Base-by-base conservation (phyloP, 92 coral and sea anemone species). In the Muricea muricata region DNA sequence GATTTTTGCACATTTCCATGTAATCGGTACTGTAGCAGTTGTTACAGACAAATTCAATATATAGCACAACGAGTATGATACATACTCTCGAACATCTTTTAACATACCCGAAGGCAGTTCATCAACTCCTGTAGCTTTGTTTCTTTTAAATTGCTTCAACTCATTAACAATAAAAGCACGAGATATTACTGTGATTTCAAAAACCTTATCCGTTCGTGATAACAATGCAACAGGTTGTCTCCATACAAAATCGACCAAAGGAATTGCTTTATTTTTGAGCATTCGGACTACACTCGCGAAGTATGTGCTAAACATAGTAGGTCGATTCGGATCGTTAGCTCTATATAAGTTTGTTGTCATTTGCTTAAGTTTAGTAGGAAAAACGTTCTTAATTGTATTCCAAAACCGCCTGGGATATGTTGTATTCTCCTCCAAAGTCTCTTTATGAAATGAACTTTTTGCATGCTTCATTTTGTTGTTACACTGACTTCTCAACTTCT, bases 1-100 rank as follows among this genome's bases (percentile, higher is more conserved):
- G 23, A 69, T 30, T 14, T 39, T 69, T 0, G 50, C 75, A 6
- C 35, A 15, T 69, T 69, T 69, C 75, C 75, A 69, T 34, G n/a
- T 11, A 5, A 15, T 20, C 9, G 45, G 73, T 28, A 65, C 0
- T 10, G 23, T 2, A 41, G 37, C 21, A 10, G 73, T 65, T 24
- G 11, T 26, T 17, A 65, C 21, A 3, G 73, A 65, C n/a, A 65
- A 31, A 17, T 65, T 65, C 2, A 65, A 14, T 17, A 65, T 65
- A 34, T 65, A 41, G 70, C 63, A 55, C 3, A 58, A 29, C 3
- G 67, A 30, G 18, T 58, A 30, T 6, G 29, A 58, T 8, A 58
- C 23, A 58, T 6, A 30, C 6, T 58, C 67, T 23, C 67, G 13
- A 12, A 13, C 9, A 45, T 45, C 50, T 12, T 45, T 45, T 9